Percentiles rank a stretch among this genome's conserved stretches.
Evolutionary conservation across 1,140 invertebrate genomes (phyloP).

Genomic region (Papilio glaucus): DNA sequence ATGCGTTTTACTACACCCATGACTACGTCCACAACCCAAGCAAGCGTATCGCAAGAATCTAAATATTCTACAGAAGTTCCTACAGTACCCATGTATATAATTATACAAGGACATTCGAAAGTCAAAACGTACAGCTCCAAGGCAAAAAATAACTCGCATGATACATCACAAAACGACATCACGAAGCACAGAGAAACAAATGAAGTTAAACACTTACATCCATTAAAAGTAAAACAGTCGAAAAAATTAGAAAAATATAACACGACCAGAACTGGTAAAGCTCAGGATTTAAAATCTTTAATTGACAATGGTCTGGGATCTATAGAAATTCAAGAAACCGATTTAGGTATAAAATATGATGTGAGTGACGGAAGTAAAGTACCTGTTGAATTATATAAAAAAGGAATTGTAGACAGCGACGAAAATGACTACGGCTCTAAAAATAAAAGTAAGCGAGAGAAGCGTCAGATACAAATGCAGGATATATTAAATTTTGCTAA

Average conservation of each 20-base stretch:
- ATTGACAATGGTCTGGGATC: constrained; percentile 70
- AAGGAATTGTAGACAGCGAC: constrained; percentile 84
- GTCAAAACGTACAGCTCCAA: constrained; percentile 91
- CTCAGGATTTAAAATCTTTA: constrained; percentile 68
- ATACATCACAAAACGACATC: constrained; percentile 59
- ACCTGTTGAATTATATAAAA: constrained; percentile 83
- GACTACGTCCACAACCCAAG: constrained; percentile 69
- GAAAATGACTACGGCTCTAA: constrained; percentile 72
- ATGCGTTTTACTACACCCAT: constrained; percentile 73
- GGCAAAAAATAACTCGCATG: constrained; percentile 53
- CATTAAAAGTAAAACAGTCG: constrained; percentile 69
- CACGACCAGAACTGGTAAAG: constrained; percentile 51
- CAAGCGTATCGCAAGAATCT: constrained; percentile 85
- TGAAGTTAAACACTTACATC: constrained; percentile 85
- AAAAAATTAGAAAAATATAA: constrained; percentile 56
- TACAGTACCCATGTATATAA: constrained; percentile 88
- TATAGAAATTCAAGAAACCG: constrained; percentile 82
- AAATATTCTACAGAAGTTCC: constrained; percentile 87
- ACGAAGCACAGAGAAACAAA: constrained; percentile 80
- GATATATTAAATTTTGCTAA: constrained; percentile 73
- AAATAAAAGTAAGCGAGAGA: constrained; percentile 58
- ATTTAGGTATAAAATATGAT: constrained; percentile 83
- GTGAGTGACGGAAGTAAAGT: constrained; percentile 80
- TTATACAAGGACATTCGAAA: constrained; percentile 92
- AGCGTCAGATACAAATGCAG: constrained; percentile 69